Percentiles rank a stretch among this genome's conserved stretches.
These are phyloP conservation scores for Pogonocherus hispidulus DNA, from an alignment of 2,888 invertebrate genomes.

Conservation along the genomic window DNA sequence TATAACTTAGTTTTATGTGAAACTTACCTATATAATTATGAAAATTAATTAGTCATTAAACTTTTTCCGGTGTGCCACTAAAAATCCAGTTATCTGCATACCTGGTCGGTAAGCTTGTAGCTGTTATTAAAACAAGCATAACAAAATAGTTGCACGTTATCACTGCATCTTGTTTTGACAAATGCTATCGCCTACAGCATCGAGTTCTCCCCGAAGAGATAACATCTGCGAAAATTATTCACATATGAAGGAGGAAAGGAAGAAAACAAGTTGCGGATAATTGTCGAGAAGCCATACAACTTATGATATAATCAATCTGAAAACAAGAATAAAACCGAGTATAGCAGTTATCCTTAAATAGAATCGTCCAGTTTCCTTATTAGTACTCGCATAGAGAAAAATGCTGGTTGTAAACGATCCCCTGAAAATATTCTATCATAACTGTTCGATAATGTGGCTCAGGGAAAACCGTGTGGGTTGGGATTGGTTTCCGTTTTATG, in stretches of 20 bases:
- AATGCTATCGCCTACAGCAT: constrained; percentile 1
- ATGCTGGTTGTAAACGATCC: constrained; percentile 2
- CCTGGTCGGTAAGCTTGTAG: not conserved
- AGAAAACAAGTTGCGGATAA: constrained; percentile 23
- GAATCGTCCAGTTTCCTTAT: constrained; percentile 53
- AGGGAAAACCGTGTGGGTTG: not conserved
- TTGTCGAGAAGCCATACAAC: constrained; percentile 13
- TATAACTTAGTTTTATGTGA: no score
- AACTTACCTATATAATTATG: no score
- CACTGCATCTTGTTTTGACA: constrained; percentile 14
- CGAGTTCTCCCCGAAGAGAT: not conserved
- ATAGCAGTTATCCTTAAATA: constrained; percentile 42
- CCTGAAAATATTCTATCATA: constrained; percentile 44
- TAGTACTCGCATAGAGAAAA: constrained; percentile 45
- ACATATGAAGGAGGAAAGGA: constrained; percentile 11
- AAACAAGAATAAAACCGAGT: constrained; percentile 35
- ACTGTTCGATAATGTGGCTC: constrained; percentile 29
- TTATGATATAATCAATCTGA: constrained; percentile 35
- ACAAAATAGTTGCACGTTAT: not conserved
- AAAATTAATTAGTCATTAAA: no score
- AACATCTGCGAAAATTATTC: constrained; percentile 24
- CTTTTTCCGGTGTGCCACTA: no score
- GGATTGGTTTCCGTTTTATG: constrained; percentile 8
- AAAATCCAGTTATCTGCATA: not conserved
- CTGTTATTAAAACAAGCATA: not conserved